These are phyloP conservation scores for Poecile montanus DNA, from an alignment of 2,797 vertebrate genomes.

Conservation along the genomic window DNA sequence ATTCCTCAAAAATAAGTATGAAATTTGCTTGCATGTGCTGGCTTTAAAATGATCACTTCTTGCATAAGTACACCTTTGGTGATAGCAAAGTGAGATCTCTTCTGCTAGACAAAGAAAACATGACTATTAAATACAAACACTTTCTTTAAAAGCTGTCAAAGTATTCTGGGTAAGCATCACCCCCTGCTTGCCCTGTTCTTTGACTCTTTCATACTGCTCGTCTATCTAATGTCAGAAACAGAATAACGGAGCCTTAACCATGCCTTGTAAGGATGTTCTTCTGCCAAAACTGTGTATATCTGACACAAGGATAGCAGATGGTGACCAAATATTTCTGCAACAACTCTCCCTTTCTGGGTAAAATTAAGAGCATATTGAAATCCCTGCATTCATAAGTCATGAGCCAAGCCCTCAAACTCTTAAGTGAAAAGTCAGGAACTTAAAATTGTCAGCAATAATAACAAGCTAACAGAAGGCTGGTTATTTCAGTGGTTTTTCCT, in stretches of 20 bases:
- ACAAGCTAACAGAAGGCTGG: neutral
- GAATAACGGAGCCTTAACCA: neutral
- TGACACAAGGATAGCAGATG: neutral
- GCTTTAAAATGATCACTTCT: neutral
- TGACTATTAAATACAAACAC: neutral
- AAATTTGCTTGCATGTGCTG: neutral
- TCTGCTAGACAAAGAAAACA: neutral
- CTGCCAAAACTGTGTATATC: neutral
- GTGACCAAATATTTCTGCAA: neutral
- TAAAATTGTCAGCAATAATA: neutral
- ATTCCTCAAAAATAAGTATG: neutral
- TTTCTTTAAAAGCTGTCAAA: neutral
- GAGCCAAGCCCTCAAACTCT: neutral
- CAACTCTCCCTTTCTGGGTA: neutral
- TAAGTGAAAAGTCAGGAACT: neutral
- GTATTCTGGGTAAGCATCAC: neutral
- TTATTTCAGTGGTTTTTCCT: neutral
- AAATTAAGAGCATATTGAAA: neutral
- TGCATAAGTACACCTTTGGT: neutral
- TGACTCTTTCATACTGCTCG: neutral
- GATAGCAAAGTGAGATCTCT: neutral
- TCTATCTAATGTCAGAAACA: neutral
- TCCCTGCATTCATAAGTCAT: neutral
- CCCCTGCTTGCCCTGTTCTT: neutral
- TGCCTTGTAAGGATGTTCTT: neutral